Conservation (phyloP, 2,113 vertebrate genomes). For the Muntiacus muntjak region DNA sequence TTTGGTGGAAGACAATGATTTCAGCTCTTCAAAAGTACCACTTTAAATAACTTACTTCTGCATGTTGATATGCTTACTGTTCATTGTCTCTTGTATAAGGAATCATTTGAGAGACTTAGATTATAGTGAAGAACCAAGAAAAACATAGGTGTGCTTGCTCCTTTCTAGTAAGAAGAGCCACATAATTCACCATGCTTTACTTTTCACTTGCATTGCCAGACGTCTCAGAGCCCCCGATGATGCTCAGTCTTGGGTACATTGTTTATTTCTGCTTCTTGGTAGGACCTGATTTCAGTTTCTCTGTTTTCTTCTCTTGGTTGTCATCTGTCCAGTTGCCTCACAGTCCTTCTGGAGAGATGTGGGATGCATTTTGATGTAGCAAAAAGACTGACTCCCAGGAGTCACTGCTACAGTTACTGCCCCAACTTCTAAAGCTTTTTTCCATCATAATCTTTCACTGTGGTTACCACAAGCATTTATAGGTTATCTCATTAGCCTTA, state of each 20-base stretch:
- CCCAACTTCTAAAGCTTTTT: no score
- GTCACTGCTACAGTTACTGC: background rate
- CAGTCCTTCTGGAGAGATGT: background rate
- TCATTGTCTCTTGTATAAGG: background rate
- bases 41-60: background rate
- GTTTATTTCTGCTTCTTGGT: background rate
- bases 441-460: background rate
- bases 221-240: background rate
- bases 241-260: background rate
- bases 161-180: background rate
- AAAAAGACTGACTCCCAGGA: background rate
- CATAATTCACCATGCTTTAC: background rate
- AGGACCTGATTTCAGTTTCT: background rate
- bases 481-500: background rate
- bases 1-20: background rate
- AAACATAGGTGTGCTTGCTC: background rate
- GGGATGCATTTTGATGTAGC: fast-evolving
- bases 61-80: background rate
- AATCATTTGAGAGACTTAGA: background rate
- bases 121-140: background rate
- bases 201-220: background rate
- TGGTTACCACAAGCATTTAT: background rate
- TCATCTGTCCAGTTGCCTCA: background rate
- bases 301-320: background rate
- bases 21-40: background rate